Evolutionary conservation across 2,888 invertebrate species (phyloP).

Genomic region (Pheosia gnoma): DNA sequence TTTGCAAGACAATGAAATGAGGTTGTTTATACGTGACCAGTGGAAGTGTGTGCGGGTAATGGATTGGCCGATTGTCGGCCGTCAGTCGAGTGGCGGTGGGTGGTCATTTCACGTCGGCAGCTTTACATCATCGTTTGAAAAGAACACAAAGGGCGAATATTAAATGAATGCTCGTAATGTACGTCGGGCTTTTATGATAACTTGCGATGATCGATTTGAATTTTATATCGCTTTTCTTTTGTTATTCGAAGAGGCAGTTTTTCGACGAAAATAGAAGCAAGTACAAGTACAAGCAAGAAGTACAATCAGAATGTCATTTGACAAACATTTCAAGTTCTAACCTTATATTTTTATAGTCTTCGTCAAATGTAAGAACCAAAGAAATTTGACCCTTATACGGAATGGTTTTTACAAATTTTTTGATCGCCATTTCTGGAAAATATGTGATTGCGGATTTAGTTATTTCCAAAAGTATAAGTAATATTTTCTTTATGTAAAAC

Average conservation of each 20-base stretch:
- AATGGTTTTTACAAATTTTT: no score
- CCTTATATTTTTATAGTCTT: no score
- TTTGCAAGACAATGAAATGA: constrained; percentile 12
- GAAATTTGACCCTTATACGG: no score
- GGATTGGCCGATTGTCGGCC: constrained; percentile 68
- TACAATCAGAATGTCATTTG: no score
- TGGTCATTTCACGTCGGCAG: constrained; percentile 66
- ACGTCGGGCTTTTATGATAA: constrained; percentile 35
- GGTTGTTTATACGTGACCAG: constrained; percentile 31
- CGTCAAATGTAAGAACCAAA: no score
- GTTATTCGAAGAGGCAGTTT: neutral
- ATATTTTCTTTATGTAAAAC: no score
- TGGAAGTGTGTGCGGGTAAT: constrained; percentile 62
- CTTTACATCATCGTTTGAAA: constrained; percentile 59
- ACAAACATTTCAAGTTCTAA: no score
- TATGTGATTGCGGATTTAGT: no score
- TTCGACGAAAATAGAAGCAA: neutral
- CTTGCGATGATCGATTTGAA: constrained; percentile 33
- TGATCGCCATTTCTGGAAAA: no score
- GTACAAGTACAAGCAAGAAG: no score
- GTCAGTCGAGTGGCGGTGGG: constrained; percentile 61
- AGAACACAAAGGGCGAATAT: constrained; percentile 59
- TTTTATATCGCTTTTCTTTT: constrained; percentile 17
- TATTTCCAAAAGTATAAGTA: no score
- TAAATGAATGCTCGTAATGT: constrained; percentile 46